Base-by-base conservation (phyloP, 2,113 vertebrate species). In the Gila orcuttii region DNA sequence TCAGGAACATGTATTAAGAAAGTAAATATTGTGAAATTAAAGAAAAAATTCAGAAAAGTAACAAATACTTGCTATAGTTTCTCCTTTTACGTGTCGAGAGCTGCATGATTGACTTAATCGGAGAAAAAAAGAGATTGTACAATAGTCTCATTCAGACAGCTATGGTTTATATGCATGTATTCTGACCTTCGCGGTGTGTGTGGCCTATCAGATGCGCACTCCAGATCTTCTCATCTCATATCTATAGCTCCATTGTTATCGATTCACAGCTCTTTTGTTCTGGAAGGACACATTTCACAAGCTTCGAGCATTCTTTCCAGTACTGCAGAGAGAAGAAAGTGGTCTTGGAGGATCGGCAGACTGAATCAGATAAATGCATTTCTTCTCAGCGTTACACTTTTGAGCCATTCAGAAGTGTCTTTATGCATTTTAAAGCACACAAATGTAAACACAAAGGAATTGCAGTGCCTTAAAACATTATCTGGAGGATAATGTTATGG, bases 91-190 rank as follows among this genome's bases (percentile, higher is more conserved):
- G 31, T 15, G 4, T 55, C 25, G 17, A 55, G 75, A 55, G 50
- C 47, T 21, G 75, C 25, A 10, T 57, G 19, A 28, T 47, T 25
- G 23, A 75, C 12, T 87, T 86, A 85, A 85, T 86, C 66, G 8
- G 80, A 25, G 85, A 66, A 68, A 84, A 42, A 76, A 47, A 75
- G 83, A 82, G 76, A 73, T 75, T 25, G 28, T 31, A 83, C 84
- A 87, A 77, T 81, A 79, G 86, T 57, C 68, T 87, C 76, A 52
- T 89, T 87, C 86, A 87, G 84, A 11, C 2, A 57, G 71, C 87
- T 88, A 81, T 84, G 62, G 87, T 88, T 88, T 74, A 76, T 85
- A 88, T 87, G 83, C 84, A 90, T 86, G 82, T 87, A 87, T 89
- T 88, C 87, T 88, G 88, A 84, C 87, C 82, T 86, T 86, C 78